These are phyloP conservation scores for Bembecia ichneumoniformis DNA, from an alignment of 2,888 invertebrate species.

Conservation along the genomic window DNA sequence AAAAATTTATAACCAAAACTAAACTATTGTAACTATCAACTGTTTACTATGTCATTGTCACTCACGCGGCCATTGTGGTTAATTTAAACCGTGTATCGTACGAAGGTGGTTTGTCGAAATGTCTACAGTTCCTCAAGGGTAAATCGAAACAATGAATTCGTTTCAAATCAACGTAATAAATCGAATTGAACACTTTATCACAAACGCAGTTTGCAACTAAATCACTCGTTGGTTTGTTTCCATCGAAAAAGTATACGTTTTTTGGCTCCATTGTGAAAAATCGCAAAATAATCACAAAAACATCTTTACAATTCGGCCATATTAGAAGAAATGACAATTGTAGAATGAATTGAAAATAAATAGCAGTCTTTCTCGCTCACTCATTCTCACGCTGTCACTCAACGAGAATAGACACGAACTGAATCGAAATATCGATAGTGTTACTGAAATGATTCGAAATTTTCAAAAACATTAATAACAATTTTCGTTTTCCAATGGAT, in stretches of 20 bases:
- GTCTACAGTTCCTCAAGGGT: slow-evolving; percentile 28
- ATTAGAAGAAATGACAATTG: slow-evolving; percentile 26
- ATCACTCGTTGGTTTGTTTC: slow-evolving; percentile 39
- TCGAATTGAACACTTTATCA: slow-evolving; percentile 30
- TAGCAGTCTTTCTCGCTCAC: no score
- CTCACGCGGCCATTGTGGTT: slow-evolving; percentile 32
- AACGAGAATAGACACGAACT: no score
- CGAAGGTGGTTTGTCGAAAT: slow-evolving; percentile 38
- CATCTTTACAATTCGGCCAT: slow-evolving; percentile 69
- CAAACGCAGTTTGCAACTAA: slow-evolving; percentile 28
- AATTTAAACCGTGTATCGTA: slow-evolving; percentile 25
- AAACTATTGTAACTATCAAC: slow-evolving; percentile 25
- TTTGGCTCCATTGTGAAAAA: slow-evolving; percentile 60
- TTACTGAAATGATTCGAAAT: no score
- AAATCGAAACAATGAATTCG: slow-evolving; percentile 27
- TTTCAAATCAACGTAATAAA: slow-evolving; percentile 18
- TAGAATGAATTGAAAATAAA: no score
- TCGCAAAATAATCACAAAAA: slow-evolving; percentile 33
- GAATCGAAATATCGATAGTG: no score
- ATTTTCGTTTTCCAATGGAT: no score
- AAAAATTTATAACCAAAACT: slow-evolving; percentile 18
- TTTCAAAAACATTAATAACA: no score
- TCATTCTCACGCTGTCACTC: no score
- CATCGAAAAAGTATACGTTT: slow-evolving; percentile 38
- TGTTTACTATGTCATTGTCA: slow-evolving; percentile 37